Percentiles rank a stretch among this genome's conserved stretches.
Evolutionary conservation across 2,888 invertebrate species (phyloP).

Genomic region (Dichetophora obliterata): DNA sequence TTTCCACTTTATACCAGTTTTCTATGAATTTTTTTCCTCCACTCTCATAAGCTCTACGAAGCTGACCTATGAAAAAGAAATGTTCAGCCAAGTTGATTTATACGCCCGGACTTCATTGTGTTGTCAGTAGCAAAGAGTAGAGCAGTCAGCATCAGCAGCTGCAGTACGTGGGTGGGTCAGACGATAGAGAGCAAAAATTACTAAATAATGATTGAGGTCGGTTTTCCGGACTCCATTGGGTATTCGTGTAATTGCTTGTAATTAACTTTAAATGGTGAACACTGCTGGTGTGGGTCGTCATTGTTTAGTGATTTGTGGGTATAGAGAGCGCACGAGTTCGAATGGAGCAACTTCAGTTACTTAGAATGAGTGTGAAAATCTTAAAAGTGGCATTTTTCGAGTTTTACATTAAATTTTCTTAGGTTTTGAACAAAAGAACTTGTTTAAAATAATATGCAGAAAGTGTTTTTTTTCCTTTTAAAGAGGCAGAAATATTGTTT

Average conservation of each 20-base stretch:
- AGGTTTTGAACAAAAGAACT: too few species aligned
- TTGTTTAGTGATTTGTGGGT: conserved; percentile 11
- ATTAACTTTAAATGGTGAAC: conserved; percentile 44
- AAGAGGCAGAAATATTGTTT: too few species aligned
- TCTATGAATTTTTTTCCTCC: neutral
- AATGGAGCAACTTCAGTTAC: neutral
- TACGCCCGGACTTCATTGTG: conserved; percentile 4
- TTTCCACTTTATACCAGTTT: neutral
- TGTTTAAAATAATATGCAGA: too few species aligned
- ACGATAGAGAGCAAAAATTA: conserved; percentile 14
- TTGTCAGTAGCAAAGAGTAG: conserved; percentile 15
- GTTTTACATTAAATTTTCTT: too few species aligned
- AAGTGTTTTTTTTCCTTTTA: neutral
- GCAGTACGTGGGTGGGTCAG: neutral
- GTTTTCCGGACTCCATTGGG: conserved; percentile 30
- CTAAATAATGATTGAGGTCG: conserved; percentile 44
- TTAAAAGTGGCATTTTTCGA: conserved; percentile 22
- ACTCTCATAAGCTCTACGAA: neutral
- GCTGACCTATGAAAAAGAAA: conserved; percentile 33
- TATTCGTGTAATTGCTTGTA: conserved; percentile 42
- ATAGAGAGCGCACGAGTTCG: neutral
- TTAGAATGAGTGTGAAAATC: conserved; percentile 14
- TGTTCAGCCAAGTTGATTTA: conserved; percentile 32
- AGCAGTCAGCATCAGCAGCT: neutral
- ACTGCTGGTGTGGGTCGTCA: conserved; percentile 28